A percentile compares a stretch with the other conserved stretches of the same genome.
These are phyloP conservation scores for Patella vulgata DNA, from an alignment of 1,140 invertebrate genomes.

Conservation along the genomic window DNA sequence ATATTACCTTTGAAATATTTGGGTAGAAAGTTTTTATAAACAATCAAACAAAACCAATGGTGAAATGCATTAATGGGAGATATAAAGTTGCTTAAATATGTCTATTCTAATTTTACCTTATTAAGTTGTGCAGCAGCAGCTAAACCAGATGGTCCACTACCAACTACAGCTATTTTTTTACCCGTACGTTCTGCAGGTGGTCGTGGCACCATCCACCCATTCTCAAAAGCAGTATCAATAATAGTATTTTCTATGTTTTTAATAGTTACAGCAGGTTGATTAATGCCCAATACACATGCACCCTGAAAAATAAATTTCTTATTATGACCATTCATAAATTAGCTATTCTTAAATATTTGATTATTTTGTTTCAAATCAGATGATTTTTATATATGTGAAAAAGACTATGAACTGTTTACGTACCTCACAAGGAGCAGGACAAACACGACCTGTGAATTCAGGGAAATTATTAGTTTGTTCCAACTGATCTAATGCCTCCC, in stretches of 20 bases:
- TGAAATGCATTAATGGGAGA: no score
- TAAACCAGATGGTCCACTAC: slow-evolving; percentile 93
- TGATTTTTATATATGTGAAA: no score
- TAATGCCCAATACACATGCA: slow-evolving; percentile 96
- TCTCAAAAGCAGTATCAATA: slow-evolving; percentile 97
- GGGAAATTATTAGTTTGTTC: slow-evolving; percentile 99
- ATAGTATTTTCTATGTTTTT: slow-evolving; percentile 99
- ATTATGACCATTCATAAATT: no score
- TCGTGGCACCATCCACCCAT: slow-evolving; percentile 89
- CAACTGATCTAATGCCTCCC: slow-evolving; percentile 93
- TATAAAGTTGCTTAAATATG: no score
- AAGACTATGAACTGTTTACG: no score
- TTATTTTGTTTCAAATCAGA: no score
- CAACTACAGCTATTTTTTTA: slow-evolving; percentile 91
- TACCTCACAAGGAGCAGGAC: slow-evolving; percentile 96
- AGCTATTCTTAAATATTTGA: no score
- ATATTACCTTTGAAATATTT: no score
- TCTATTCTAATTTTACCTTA: slow-evolving; percentile 80
- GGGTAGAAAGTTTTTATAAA: no score
- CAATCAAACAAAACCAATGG: no score
- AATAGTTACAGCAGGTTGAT: slow-evolving; percentile 95
- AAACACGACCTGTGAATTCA: slow-evolving; percentile 98
- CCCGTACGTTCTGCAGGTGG: slow-evolving; percentile 81
- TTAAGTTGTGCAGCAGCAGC: slow-evolving; percentile 98
- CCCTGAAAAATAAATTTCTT: slow-evolving; percentile 71